Evolutionary conservation across 2,797 vertebrate genomes (phyloP).

Genomic region (Phalloptychus januarius): DNA sequence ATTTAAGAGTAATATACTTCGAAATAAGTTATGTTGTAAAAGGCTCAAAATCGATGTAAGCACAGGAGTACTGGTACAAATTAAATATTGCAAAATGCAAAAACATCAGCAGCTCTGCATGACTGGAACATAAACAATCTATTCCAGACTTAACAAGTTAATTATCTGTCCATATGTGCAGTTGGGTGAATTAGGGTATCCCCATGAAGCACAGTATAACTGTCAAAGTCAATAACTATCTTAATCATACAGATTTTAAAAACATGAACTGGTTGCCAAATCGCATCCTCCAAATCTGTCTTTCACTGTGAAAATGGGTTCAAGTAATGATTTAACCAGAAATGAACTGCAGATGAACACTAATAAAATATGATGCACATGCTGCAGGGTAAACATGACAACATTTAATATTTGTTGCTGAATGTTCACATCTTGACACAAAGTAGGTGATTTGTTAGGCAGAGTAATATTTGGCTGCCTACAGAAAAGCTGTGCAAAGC

Average conservation of each 20-base stretch:
- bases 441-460: not conserved
- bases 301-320: constrained; percentile 46
- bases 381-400: constrained; percentile 49
- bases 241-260: constrained; percentile 60
- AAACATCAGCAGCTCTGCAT: constrained; percentile 43
- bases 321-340: constrained; percentile 48
- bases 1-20: constrained; percentile 19
- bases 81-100: constrained; percentile 9
- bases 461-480: constrained; percentile 16
- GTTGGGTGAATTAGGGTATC: constrained; percentile 64
- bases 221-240: constrained; percentile 68
- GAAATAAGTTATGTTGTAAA: constrained; percentile 21
- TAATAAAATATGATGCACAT: constrained; percentile 32
- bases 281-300: constrained; percentile 55
- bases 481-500: constrained; percentile 9
- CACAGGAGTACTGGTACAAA: constrained; percentile 13
- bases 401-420: constrained; percentile 37
- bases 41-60: constrained; percentile 9
- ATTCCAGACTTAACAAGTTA: constrained; percentile 69
- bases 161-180: constrained; percentile 72
- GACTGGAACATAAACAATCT: constrained; percentile 66
- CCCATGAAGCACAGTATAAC: constrained; percentile 70
- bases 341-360: constrained; percentile 17
- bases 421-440: constrained; percentile 4
- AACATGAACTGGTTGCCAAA: constrained; percentile 51